A percentile compares a stretch with the other conserved stretches of the same genome.
phyloP scores from a whole-genome alignment of 2,113 vertebrate genomes.

The Platichthys flesus region DNA sequence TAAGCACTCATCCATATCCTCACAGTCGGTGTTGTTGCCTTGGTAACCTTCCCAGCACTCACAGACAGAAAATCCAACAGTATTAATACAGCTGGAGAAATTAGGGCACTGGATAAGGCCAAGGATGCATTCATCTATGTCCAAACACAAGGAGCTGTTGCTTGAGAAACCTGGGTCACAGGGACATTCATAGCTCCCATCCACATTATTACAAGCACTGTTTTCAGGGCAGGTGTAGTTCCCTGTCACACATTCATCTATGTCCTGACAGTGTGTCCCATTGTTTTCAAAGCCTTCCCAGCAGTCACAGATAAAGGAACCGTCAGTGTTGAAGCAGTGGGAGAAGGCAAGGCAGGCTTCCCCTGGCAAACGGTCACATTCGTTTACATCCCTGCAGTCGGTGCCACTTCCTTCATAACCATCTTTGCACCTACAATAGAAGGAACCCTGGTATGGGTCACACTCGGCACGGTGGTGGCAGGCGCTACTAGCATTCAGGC shows the following conservation, averaged over 20 bases:
- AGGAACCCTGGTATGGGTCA: slow-evolving; percentile 68
- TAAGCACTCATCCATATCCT: slow-evolving; percentile 82
- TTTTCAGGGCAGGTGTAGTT: slow-evolving; percentile 77
- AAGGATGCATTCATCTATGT: slow-evolving; percentile 82
- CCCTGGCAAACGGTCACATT: slow-evolving; percentile 66
- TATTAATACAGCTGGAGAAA: slow-evolving; percentile 80
- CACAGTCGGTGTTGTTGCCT: slow-evolving; percentile 71
- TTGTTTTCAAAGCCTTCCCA: slow-evolving; percentile 80
- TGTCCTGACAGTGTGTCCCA: slow-evolving; percentile 77
- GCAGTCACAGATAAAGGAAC: slow-evolving; percentile 82
- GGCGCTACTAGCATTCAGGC: slow-evolving; percentile 59
- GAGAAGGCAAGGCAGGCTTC: slow-evolving; percentile 74
- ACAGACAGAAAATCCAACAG: slow-evolving; percentile 78
- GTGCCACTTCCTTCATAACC: slow-evolving; percentile 82
- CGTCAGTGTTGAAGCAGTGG: slow-evolving; percentile 79
- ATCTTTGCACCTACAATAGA: slow-evolving; percentile 78
- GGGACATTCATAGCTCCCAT: slow-evolving; percentile 78
- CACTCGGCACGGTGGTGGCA: slow-evolving; percentile 79
- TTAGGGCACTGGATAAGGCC: slow-evolving; percentile 66
- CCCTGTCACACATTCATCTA: slow-evolving; percentile 78
- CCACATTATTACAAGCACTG: slow-evolving; percentile 78
- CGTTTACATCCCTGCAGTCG: slow-evolving; percentile 81
- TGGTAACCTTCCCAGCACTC: slow-evolving; percentile 80
- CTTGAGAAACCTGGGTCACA: slow-evolving; percentile 78
- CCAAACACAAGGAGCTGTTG: slow-evolving; percentile 78